phyloP scores from a whole-genome alignment of 2,888 invertebrate species.

The Tachina grossa region DNA sequence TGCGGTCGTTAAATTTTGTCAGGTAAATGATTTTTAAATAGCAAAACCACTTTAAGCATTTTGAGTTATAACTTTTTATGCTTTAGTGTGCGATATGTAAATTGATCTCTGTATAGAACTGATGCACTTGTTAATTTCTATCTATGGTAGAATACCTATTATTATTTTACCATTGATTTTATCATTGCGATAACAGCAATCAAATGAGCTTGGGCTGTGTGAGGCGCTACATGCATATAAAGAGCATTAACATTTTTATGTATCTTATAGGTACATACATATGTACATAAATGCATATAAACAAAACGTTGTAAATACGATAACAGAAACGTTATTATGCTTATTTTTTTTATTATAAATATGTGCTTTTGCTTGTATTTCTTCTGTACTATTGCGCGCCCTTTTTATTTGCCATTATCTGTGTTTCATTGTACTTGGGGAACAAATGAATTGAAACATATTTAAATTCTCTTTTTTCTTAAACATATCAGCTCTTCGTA shows the following conservation, averaged over 20 bases:
- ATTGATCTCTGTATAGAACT: background rate
- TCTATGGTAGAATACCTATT: too few species aligned
- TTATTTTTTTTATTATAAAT: background rate
- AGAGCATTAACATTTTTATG: slow-evolving; percentile 21
- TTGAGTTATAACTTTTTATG: too few species aligned
- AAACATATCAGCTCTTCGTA: background rate
- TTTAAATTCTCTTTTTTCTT: background rate
- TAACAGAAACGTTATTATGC: background rate
- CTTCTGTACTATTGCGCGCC: slow-evolving; percentile 52
- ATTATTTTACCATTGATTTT: too few species aligned
- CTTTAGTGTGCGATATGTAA: too few species aligned
- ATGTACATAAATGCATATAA: slow-evolving; percentile 20
- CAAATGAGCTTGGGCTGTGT: too few species aligned
- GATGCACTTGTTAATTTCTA: slow-evolving; percentile 52
- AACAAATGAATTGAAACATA: slow-evolving; percentile 34
- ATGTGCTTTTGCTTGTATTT: background rate
- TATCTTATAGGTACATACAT: background rate
- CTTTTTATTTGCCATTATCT: slow-evolving; percentile 27
- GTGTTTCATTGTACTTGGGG: background rate
- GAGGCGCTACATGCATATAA: background rate
- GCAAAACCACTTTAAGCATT: too few species aligned
- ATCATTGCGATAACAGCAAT: too few species aligned
- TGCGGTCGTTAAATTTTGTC: too few species aligned
- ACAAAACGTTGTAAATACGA: slow-evolving; percentile 55
- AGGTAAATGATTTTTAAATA: too few species aligned